Base-by-base conservation (phyloP, 2,888 invertebrate species). In the Petrophora chlorosata region DNA sequence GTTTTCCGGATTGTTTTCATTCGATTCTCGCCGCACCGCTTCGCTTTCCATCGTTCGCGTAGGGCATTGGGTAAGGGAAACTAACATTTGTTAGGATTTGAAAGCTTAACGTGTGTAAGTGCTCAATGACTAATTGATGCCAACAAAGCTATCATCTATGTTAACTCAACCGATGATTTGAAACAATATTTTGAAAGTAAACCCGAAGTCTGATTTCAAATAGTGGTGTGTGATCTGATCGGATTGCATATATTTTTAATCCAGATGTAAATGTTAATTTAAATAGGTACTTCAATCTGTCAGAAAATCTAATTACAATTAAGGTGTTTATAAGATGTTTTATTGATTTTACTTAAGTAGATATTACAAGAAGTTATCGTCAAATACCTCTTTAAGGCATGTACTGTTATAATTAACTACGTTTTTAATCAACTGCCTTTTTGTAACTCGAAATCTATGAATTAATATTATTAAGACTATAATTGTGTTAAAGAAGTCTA, bases 111-210 rank as follows among this genome's bases (percentile, higher is more conserved):
- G 56, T 56, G 59, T 56, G 56, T 56, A 55, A 55, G 59, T 51
- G 50, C 44, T 32, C 22, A 14, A 49, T 46, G 42, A 41, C 52
- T 52, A 52, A 33, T 22, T 35, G 28, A 56, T 53, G 55, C 49
- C 45, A 56, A 50, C 38, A 57, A 41, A 51, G 42, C 43, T 53
- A 25, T 25, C n/a, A 58, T 43, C 41, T 51, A 53, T 28, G 44
- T 61, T 47, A 53, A 54, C 54, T 61, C 55, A 54, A 63, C 64
- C 57, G 61, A 65, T 66, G 58, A 49, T 56, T 59, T 58, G 46
- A 63, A 56, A 62, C 38, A 55, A 66, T 45, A 45, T 39, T 52
- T 60, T 53, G 56, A 34, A n/a, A 54, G 45, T 48, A 57, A 49
- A 51, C 58, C 65, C 63, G 63, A 58, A 57, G 54, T 50, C 56